Evolutionary conservation across 1,140 invertebrate genomes (phyloP).

Genomic region (Halictus rubicundus): DNA sequence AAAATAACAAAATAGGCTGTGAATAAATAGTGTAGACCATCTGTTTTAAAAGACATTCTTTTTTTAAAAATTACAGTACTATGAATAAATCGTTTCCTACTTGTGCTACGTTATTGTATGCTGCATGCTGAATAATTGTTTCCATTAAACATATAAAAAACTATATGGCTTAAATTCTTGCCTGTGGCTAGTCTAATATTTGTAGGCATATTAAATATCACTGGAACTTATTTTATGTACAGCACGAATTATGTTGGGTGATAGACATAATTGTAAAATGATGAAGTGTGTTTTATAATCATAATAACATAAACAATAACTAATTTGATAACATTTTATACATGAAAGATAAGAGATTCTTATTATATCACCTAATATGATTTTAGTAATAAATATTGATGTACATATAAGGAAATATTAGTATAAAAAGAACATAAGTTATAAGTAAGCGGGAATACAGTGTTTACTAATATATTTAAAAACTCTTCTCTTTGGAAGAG

Average conservation of each 20-base stretch:
- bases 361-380: neutral
- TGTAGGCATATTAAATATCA: neutral
- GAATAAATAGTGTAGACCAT: constrained; percentile 32
- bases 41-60: neutral
- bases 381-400: neutral
- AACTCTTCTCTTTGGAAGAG: neutral
- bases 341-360: neutral
- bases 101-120: neutral
- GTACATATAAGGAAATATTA: constrained; percentile 20
- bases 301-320: neutral
- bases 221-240: neutral
- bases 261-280: neutral
- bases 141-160: neutral
- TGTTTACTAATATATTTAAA: neutral
- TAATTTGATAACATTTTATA: neutral
- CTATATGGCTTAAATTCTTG: neutral
- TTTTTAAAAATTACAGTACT: neutral
- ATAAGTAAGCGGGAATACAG: neutral
- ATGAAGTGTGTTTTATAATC: neutral
- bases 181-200: neutral
- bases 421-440: neutral
- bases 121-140: neutral
- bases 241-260: constrained; percentile 4
- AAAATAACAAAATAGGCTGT: constrained; percentile 50
- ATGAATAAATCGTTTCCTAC: constrained; percentile 1